Conservation (phyloP, 2,113 vertebrate genomes). For the Eptatretus burgeri region DNA sequence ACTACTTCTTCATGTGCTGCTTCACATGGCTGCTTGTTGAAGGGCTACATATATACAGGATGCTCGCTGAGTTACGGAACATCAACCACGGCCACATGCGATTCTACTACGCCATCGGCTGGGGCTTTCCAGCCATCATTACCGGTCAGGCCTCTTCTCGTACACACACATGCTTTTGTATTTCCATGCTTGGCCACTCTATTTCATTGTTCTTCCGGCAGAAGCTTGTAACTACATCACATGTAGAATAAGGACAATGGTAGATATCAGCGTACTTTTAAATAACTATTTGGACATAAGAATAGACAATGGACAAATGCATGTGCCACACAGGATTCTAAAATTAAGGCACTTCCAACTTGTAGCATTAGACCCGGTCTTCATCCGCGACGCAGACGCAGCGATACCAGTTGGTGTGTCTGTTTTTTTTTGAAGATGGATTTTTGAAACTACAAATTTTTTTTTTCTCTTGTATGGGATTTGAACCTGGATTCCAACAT, state of each 20-base stretch:
- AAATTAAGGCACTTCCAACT: neutral
- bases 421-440: neutral
- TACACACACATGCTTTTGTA: neutral
- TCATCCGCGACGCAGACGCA: neutral
- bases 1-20: conserved; percentile 66
- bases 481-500: neutral
- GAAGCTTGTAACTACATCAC: conserved; percentile 12
- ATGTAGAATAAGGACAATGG: conserved; percentile 30
- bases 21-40: conserved; percentile 78
- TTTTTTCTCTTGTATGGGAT: neutral
- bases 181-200: neutral
- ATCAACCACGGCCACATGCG: conserved; percentile 70
- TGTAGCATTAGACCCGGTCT: neutral
- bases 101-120: conserved; percentile 75
- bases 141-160: conserved; percentile 26
- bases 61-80: conserved; percentile 45
- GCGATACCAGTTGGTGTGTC: neutral
- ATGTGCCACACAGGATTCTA: neutral
- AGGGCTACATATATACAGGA: conserved; percentile 53
- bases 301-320: neutral
- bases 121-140: conserved; percentile 69
- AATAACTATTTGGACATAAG: too few relatives aligned
- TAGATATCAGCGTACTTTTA: too few relatives aligned
- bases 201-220: neutral
- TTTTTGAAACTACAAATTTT: neutral